These are phyloP conservation scores for Isichthys henryi DNA, from an alignment of 2,113 vertebrate species.

Conservation along the genomic window DNA sequence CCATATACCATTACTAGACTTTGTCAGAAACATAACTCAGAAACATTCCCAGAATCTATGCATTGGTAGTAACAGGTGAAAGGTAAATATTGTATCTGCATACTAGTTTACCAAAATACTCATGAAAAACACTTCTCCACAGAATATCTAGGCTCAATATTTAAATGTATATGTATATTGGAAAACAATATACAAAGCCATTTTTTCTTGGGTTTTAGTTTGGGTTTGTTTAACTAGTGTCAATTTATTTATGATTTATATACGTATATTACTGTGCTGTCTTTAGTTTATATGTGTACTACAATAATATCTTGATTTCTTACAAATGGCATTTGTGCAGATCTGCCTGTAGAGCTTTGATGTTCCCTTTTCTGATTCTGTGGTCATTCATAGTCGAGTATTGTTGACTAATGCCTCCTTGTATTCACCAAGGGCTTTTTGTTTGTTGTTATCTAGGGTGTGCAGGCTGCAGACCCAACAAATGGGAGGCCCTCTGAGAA, in stretches of 20 bases:
- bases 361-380: background rate
- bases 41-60: background rate
- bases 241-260: background rate
- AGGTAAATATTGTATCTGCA: background rate
- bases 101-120: background rate
- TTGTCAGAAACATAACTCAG: background rate
- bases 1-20: background rate
- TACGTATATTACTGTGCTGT: background rate
- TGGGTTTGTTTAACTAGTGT: background rate
- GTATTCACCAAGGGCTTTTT: conserved; percentile 11
- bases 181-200: background rate
- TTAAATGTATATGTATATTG: background rate
- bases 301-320: background rate
- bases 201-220: background rate
- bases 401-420: background rate
- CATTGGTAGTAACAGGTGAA: background rate
- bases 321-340: background rate
- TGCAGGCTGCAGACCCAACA: conserved; percentile 60
- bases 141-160: background rate
- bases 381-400: background rate
- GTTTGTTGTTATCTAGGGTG: conserved; percentile 56
- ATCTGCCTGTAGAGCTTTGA: background rate
- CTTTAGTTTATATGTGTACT: background rate
- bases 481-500: conserved; percentile 62
- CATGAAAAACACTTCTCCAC: background rate